Percentiles rank a stretch among this genome's conserved stretches.
Conservation (phyloP, 2,113 vertebrate species). For the Montifringilla adamsi region DNA sequence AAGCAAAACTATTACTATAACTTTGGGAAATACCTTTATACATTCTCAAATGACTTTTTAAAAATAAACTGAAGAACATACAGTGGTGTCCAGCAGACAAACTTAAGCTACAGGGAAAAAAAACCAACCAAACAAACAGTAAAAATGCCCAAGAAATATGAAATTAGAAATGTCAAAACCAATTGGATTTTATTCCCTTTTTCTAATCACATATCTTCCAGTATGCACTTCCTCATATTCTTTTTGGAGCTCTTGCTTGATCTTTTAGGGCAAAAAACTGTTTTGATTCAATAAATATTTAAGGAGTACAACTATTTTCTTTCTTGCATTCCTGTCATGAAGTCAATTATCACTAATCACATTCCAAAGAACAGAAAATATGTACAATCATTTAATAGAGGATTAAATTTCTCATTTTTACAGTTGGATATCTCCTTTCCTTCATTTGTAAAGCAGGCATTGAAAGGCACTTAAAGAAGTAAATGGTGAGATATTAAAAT, state of each 20-base stretch:
- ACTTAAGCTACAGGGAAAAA: not conserved
- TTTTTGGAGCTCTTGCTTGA: not conserved
- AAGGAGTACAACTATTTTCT: not conserved
- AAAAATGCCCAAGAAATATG: not conserved
- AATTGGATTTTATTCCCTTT: not conserved
- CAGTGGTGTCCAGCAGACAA: not conserved
- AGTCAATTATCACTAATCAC: not conserved
- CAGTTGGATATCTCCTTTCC: not conserved
- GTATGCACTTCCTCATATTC: not conserved
- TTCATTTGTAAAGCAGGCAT: not conserved
- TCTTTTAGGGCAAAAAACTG: not conserved
- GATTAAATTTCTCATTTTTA: not conserved
- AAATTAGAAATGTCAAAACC: not conserved
- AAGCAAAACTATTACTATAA: not conserved
- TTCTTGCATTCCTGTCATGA: rapidly evolving
- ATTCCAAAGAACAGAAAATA: not conserved
- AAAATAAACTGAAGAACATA: not conserved
- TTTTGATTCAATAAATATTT: not conserved
- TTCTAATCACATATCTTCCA: not conserved
- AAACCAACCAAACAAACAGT: not conserved
- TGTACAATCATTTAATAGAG: not conserved
- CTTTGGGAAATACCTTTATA: not conserved
- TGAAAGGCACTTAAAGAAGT: not conserved
- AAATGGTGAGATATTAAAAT: not conserved
- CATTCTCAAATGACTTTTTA: not conserved